Evolutionary conservation across 2,888 invertebrate species (phyloP), one percentile per base, ranked within the genome.

Genomic region (Rhaphigaster nebulosa): DNA sequence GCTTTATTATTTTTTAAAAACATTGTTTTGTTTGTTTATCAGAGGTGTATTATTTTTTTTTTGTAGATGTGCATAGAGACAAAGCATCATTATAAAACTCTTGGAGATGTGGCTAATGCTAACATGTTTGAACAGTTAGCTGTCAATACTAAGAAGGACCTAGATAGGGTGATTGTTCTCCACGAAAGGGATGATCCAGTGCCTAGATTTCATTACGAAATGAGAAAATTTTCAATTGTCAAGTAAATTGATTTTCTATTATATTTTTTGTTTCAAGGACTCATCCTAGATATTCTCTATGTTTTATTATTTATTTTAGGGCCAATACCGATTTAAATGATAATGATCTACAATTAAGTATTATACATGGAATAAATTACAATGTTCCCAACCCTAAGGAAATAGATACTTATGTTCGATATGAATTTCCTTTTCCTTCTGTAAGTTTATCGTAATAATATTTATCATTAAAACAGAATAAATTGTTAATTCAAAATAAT

Each of bases 121-220:
- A 97, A 98, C 94, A 95, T 97, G 91, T 99, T 98, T 94, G 98
- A 99, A 93, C 96, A 97, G 92, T 94, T 98, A 91, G 98, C 97
- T 0, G 94, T 97, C 65, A 95, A 96, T 45, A 97, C 98, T 23
- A 97, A 97, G 92, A 97, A 97, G 94, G 99, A 99, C 94, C 94
- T 99, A 92, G 97, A 98, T 93, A 95, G 98, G 70, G 95, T 99
- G 26, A 95, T 96, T 91, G 96, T 97, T 92, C 96, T 97, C 91
- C 92, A 92, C 65, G 94, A 94, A 92, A 94, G 94, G 92, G 94
- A 94, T 87, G 94, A 94, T 91, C 94, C 94, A 23, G 94, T 95
- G 18, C 99, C 99, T 0, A 97, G 97, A 93, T 99, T 98, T 94
- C 99, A 98, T 94, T 99, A 98, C 93, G 99, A 99, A 94, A 96